phyloP scores from a whole-genome alignment of 2,888 invertebrate genomes.

The Pollenia labialis region DNA sequence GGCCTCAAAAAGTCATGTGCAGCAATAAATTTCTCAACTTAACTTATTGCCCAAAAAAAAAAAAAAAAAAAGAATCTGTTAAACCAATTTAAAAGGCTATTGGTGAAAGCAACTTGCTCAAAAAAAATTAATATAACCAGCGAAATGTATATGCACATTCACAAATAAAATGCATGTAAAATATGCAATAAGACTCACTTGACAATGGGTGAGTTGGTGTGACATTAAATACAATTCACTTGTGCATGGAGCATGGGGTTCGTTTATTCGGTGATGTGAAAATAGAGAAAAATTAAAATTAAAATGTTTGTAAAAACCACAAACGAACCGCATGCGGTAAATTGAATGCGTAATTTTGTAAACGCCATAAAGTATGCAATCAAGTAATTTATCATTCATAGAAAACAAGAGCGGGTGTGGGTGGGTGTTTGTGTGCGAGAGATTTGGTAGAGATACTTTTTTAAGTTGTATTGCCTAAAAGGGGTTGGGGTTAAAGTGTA shows the following conservation, averaged over 20 bases:
- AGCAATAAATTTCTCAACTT: slow-evolving; percentile 68
- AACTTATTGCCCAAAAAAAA: slow-evolving; percentile 63
- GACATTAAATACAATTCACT: slow-evolving; percentile 59
- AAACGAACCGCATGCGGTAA: slow-evolving; percentile 66
- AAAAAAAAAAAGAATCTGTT: slow-evolving; percentile 54
- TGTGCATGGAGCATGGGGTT: slow-evolving; percentile 38
- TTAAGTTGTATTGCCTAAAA: slow-evolving; percentile 71
- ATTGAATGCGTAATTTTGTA: slow-evolving; percentile 72
- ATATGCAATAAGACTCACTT: slow-evolving; percentile 45
- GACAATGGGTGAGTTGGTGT: slow-evolving; percentile 48
- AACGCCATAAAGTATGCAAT: slow-evolving; percentile 78
- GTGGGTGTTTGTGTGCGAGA: background rate
- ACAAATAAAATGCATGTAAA: slow-evolving; percentile 49
- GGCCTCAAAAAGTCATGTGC: slow-evolving; percentile 65
- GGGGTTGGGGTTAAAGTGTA: slow-evolving; percentile 48
- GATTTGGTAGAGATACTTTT: slow-evolving; percentile 45
- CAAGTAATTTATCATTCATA: slow-evolving; percentile 69
- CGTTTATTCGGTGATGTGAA: slow-evolving; percentile 28
- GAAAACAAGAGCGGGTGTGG: background rate
- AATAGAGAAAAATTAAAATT: background rate
- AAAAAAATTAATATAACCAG: slow-evolving; percentile 24
- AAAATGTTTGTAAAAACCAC: slow-evolving; percentile 40
- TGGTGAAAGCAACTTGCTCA: slow-evolving; percentile 46
- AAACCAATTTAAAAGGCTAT: slow-evolving; percentile 61
- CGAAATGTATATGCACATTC: slow-evolving; percentile 24